Conservation (phyloP, 2,113 vertebrate species). For the Podiceps cristatus region DNA sequence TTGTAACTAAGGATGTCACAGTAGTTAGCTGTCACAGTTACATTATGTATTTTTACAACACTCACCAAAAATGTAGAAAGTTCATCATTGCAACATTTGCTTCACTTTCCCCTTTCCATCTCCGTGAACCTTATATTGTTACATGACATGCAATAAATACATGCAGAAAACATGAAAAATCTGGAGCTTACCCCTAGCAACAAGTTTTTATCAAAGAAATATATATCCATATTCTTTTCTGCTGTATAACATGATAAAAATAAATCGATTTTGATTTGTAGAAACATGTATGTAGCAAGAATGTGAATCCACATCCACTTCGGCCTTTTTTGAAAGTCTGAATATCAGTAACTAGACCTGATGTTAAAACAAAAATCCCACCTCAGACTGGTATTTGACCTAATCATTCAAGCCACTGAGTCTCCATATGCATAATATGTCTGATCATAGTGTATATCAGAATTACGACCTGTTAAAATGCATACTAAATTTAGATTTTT, state of each 20-base stretch:
- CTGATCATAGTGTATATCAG: background rate
- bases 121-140: background rate
- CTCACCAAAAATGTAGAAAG: background rate
- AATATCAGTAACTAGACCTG: constrained; percentile 23
- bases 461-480: background rate
- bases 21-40: background rate
- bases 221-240: background rate
- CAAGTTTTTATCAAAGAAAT: background rate
- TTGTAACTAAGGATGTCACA: background rate
- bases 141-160: background rate
- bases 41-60: background rate
- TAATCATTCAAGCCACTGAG: background rate
- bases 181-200: background rate
- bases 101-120: background rate
- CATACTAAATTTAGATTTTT: background rate
- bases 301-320: background rate
- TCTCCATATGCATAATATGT: background rate
- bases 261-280: background rate
- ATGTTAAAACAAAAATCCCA: background rate
- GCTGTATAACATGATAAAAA: background rate
- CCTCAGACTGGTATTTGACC: background rate
- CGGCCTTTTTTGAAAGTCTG: background rate
- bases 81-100: background rate
- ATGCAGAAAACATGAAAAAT: background rate
- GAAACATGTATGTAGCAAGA: background rate